Evolutionary conservation across 1,140 invertebrate species (phyloP).

Genomic region (Danaus melanippus): DNA sequence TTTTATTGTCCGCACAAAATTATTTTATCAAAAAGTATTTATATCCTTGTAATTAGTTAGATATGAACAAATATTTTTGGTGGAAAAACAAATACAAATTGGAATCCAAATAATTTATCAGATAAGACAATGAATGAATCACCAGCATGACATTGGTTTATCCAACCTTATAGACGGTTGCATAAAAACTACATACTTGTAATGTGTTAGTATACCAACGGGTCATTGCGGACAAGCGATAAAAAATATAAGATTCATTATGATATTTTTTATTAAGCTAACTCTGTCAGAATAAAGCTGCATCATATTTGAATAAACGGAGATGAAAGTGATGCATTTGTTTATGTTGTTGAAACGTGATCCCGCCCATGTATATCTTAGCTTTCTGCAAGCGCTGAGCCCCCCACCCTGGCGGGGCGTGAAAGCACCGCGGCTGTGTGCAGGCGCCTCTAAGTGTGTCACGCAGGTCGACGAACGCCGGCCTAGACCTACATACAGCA

Average conservation of each 20-base stretch:
- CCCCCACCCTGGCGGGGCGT: constrained; percentile 57
- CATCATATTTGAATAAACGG: not conserved
- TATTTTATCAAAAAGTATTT: no score
- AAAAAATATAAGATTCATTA: constrained; percentile 9
- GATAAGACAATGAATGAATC: constrained; percentile 10
- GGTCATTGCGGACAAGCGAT: not conserved
- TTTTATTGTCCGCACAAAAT: no score
- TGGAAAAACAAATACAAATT: no score
- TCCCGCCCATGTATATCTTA: constrained; percentile 40
- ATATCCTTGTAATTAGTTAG: no score
- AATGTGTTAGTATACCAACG: constrained; percentile 10
- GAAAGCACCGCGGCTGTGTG: constrained; percentile 63
- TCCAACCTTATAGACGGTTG: constrained; percentile 10
- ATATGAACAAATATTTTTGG: no score
- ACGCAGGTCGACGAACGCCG: constrained; percentile 68
- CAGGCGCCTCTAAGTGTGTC: constrained; percentile 59
- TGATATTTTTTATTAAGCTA: constrained; percentile 1
- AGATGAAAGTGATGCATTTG: constrained; percentile 14
- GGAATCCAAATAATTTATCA: not conserved
- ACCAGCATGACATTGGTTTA: constrained; percentile 2
- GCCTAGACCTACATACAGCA: constrained; percentile 70
- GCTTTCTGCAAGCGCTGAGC: constrained; percentile 50
- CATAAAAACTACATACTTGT: constrained; percentile 13
- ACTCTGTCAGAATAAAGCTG: not conserved
- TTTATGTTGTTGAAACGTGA: constrained; percentile 20